Evolutionary conservation across 1,140 invertebrate genomes (phyloP).

Genomic region (Bombus sibiricus): DNA sequence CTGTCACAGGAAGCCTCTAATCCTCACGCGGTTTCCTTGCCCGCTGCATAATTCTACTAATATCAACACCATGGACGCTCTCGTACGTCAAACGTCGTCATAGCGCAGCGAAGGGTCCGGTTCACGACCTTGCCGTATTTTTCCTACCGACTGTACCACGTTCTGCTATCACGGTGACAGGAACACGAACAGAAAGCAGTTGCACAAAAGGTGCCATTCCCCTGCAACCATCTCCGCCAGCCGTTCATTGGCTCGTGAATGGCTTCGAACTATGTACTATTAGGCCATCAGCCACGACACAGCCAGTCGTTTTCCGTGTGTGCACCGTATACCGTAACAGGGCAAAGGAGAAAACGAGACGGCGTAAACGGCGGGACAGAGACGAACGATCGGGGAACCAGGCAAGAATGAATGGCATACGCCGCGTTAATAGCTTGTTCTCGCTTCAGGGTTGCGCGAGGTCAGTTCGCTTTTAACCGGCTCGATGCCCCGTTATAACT

Average conservation of each 20-base stretch:
- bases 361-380: constrained; percentile 30
- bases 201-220: constrained; percentile 46
- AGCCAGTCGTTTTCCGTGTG: constrained; percentile 14
- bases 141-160: neutral
- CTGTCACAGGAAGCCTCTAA: too few species aligned
- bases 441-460: constrained; percentile 53
- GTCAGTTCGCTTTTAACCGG: constrained; percentile 60
- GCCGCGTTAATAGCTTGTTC: constrained; percentile 72
- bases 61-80: neutral
- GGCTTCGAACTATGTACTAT: constrained; percentile 70
- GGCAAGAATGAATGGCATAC: constrained; percentile 73
- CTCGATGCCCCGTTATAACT: constrained; percentile 50
- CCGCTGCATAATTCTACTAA: too few species aligned
- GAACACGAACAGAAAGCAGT: neutral
- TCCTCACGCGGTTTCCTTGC: too few species aligned
- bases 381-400: constrained; percentile 39
- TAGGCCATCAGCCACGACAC: constrained; percentile 66
- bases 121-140: neutral
- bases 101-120: neutral
- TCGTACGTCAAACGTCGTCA: neutral
- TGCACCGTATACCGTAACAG: constrained; percentile 31
- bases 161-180: neutral
- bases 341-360: constrained; percentile 50
- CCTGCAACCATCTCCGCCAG: neutral
- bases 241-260: constrained; percentile 70